These are phyloP conservation scores for Lepidothrix coronata DNA, from an alignment of 2,113 vertebrate species.

Conservation along the genomic window DNA sequence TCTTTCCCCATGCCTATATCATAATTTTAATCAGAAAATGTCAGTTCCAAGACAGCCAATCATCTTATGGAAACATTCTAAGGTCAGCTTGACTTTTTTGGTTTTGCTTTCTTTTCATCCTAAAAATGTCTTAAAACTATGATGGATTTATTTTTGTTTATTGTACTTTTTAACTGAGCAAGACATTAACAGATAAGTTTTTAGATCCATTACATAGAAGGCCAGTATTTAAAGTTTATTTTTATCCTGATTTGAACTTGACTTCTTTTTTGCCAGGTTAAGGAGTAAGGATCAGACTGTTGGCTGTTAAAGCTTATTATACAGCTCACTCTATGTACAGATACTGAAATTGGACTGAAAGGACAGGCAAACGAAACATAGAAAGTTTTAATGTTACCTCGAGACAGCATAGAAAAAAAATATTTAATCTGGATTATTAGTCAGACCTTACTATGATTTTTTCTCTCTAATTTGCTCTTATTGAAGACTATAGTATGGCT, in stretches of 20 bases:
- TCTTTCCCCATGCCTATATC: not conserved
- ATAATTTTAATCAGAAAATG: not conserved
- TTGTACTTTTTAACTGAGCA: not conserved
- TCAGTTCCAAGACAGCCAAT: not conserved
- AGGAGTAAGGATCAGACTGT: not conserved
- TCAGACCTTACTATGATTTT: not conserved
- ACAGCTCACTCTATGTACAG: not conserved
- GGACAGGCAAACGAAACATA: not conserved
- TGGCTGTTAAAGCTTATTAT: not conserved
- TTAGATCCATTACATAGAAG: not conserved
- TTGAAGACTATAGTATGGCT: not conserved
- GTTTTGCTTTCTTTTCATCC: not conserved
- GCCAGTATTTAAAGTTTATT: not conserved
- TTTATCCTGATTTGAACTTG: not conserved
- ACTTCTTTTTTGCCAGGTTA: not conserved
- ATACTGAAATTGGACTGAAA: not conserved
- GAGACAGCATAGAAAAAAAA: not conserved
- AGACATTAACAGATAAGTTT: not conserved
- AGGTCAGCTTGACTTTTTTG: rapidly evolving
- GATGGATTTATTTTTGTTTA: not conserved
- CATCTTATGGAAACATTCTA: not conserved
- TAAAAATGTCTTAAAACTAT: not conserved
- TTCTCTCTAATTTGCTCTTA: not conserved
- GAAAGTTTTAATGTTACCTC: not conserved
- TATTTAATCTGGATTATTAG: not conserved